Conservation (phyloP, 2,113 vertebrate genomes). For the Mugil cephalus region DNA sequence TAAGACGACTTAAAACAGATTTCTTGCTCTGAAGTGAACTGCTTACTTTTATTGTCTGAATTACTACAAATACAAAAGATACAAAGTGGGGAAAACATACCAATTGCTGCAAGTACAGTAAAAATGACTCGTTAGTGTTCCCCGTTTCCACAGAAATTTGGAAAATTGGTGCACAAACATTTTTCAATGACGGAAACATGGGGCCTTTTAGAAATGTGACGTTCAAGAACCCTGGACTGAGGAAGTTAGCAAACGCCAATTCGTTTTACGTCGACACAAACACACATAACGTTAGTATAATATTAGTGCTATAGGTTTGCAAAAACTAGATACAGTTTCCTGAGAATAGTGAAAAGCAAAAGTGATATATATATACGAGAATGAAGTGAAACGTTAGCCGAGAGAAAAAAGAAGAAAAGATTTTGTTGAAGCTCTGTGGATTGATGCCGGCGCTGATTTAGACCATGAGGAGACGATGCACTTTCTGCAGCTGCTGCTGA, state of each 20-base stretch:
- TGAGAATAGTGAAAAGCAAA: conserved; percentile 56
- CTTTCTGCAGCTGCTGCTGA: conserved; percentile 87
- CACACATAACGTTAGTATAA: background rate
- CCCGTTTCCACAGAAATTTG: background rate
- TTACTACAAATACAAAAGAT: conserved; percentile 61
- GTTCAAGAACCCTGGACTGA: conserved; percentile 26
- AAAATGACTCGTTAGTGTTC: conserved; percentile 4
- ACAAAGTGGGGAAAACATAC: conserved; percentile 8
- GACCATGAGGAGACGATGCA: conserved; percentile 87
- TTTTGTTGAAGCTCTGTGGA: background rate
- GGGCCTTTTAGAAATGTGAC: conserved; percentile 15
- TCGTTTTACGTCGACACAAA: background rate
- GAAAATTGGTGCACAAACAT: background rate
- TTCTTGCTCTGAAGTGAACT: conserved; percentile 17
- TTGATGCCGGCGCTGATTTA: conserved; percentile 26
- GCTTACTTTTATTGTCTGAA: conserved; percentile 53
- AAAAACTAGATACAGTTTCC: conserved; percentile 44
- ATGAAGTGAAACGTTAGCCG: conserved; percentile 18
- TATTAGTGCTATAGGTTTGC: conserved; percentile 44
- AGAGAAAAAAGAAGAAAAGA: background rate
- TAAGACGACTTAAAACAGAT: too few species aligned
- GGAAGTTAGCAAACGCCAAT: conserved; percentile 1
- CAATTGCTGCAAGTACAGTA: conserved; percentile 23
- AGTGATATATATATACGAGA: conserved; percentile 12
- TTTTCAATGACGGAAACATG: conserved; percentile 28